Percentiles rank a stretch among this genome's conserved stretches.
phyloP scores from a whole-genome alignment of 1,140 invertebrate species.

The Neodiprion virginianus region DNA sequence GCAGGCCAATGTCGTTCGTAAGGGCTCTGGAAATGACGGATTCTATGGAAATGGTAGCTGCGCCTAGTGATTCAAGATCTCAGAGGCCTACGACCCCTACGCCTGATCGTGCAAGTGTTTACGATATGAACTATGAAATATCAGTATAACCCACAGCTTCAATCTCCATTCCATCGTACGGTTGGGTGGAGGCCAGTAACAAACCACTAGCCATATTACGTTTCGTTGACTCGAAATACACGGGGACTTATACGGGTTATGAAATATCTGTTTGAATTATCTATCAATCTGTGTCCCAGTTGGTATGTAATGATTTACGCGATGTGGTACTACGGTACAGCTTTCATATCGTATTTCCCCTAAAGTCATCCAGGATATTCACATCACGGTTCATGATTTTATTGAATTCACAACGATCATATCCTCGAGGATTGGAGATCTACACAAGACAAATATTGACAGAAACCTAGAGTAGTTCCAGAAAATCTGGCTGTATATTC shows the following conservation, averaged over 20 bases:
- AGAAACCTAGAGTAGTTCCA: too few relatives aligned
- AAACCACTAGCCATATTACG: background rate
- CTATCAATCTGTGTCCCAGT: background rate
- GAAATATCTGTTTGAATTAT: background rate
- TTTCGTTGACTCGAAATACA: background rate
- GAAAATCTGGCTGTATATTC: too few relatives aligned
- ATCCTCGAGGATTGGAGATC: too few relatives aligned
- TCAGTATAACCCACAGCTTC: constrained; percentile 73
- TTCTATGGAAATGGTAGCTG: constrained; percentile 74
- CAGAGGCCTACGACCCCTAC: constrained; percentile 67
- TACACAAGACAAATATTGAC: too few relatives aligned
- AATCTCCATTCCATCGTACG: constrained; percentile 48
- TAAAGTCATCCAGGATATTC: too few relatives aligned
- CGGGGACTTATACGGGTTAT: background rate
- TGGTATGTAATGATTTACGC: background rate
- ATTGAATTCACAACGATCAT: too few relatives aligned
- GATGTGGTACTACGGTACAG: background rate
- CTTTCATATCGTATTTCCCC: too few relatives aligned
- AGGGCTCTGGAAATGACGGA: constrained; percentile 91
- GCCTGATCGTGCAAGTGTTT: constrained; percentile 86
- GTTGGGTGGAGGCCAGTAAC: constrained; percentile 48
- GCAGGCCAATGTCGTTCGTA: constrained; percentile 90
- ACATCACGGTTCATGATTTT: too few relatives aligned
- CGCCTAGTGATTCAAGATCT: constrained; percentile 46
- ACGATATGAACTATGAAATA: constrained; percentile 96